Evolutionary conservation across 1,140 invertebrate genomes (phyloP).

Genomic region (Drosophila nikananu): DNA sequence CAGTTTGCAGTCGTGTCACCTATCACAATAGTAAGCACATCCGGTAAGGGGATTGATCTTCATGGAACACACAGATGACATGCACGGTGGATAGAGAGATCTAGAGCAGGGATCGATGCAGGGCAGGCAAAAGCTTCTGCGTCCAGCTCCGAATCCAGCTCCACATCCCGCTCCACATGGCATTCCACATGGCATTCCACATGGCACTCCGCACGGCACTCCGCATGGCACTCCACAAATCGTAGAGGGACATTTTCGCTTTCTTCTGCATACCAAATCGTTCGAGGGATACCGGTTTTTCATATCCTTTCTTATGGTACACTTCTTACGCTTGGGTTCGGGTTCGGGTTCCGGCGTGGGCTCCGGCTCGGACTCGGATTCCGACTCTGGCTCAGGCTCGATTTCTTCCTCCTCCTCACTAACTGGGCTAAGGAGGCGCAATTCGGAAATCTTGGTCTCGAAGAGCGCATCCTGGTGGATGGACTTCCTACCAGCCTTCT

Average conservation of each 20-base stretch:
- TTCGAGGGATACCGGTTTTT: conserved; percentile 12
- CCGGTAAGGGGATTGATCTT: neutral
- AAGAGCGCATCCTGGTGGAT: neutral
- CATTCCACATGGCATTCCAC: neutral
- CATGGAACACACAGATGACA: neutral
- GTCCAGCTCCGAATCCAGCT: neutral
- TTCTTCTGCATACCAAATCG: conserved; percentile 2
- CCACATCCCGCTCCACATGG: neutral
- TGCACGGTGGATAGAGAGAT: no score
- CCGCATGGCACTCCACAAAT: neutral
- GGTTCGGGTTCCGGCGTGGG: neutral
- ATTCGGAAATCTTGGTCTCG: neutral
- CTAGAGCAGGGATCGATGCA: neutral
- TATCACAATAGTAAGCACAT: neutral
- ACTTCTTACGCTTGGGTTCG: neutral
- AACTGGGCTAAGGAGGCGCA: neutral
- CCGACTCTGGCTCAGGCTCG: neutral
- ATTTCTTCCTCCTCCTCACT: neutral
- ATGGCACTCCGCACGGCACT: neutral
- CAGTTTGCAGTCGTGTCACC: neutral
- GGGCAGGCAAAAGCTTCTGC: neutral
- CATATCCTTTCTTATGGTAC: neutral
- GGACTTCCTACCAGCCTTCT: neutral
- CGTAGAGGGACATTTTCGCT: neutral
- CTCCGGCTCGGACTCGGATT: neutral